Evolutionary conservation across 2,888 invertebrate species (phyloP).

Genomic region (Apotomis capreana): DNA sequence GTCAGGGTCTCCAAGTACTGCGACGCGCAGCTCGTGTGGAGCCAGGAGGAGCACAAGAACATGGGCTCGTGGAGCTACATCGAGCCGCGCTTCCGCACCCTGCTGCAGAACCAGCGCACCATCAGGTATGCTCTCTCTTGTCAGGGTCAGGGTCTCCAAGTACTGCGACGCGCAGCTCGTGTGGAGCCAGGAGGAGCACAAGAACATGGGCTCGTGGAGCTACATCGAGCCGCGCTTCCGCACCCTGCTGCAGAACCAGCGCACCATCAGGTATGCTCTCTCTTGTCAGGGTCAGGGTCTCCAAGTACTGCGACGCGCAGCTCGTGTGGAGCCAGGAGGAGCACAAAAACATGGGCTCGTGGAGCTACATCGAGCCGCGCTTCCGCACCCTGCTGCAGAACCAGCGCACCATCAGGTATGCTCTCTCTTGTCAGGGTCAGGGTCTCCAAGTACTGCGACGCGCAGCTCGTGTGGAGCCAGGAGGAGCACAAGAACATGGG

Average conservation of each 20-base stretch:
- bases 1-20: conserved; percentile 93
- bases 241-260: conserved; percentile 89
- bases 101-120: conserved; percentile 86
- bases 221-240: conserved; percentile 95
- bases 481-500: conserved; percentile 98
- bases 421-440: no score
- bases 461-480: conserved; percentile 93
- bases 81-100: conserved; percentile 92
- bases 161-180: conserved; percentile 92
- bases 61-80: conserved; percentile 95
- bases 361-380: conserved; percentile 95
- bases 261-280: conserved; percentile 68
- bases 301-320: conserved; percentile 92
- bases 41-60: conserved; percentile 98
- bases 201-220: conserved; percentile 95
- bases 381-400: conserved; percentile 92
- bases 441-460: conserved; percentile 93
- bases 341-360: conserved; percentile 96
- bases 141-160: no score
- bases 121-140: conserved; percentile 68
- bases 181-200: conserved; percentile 98
- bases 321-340: conserved; percentile 96
- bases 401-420: conserved; percentile 77
- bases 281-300: no score
- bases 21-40: conserved; percentile 92